Percentiles rank a stretch among this genome's conserved stretches.
phyloP scores from a whole-genome alignment of 2,113 vertebrate species.

The Hippopotamus amphibius region DNA sequence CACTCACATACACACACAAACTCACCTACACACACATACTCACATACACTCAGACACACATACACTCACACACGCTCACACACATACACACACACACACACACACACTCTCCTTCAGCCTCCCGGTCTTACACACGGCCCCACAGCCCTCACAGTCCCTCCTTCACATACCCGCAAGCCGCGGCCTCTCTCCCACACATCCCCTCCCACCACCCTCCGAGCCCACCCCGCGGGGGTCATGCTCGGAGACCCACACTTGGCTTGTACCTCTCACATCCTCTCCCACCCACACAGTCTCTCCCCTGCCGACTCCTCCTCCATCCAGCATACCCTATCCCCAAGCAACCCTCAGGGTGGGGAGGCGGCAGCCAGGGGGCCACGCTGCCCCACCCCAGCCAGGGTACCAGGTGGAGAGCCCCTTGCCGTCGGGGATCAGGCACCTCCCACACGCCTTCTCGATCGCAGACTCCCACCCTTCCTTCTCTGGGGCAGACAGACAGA shows the following conservation, averaged over 20 bases:
- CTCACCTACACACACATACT: accelerated
- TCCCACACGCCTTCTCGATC: not conserved
- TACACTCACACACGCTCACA: not conserved
- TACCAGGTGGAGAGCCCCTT: not conserved
- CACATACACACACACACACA: too few relatives aligned
- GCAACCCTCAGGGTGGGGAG: not conserved
- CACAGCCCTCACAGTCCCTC: not conserved
- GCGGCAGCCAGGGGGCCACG: not conserved
- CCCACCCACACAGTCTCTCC: constrained; percentile 59
- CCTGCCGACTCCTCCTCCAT: constrained; percentile 1
- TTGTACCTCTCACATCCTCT: constrained; percentile 15
- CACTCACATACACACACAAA: accelerated
- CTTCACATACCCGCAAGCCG: not conserved
- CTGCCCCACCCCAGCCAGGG: not conserved
- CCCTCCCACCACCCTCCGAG: not conserved
- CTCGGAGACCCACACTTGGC: not conserved
- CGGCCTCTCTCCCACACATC: accelerated
- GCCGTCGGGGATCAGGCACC: not conserved
- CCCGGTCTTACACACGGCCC: not conserved
- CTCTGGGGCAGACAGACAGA: not conserved
- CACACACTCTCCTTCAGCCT: not conserved
- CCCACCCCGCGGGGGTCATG: not conserved
- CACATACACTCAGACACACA: accelerated
- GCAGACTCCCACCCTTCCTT: not conserved
- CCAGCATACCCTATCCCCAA: not conserved